Base-by-base conservation (phyloP, 2,113 vertebrate genomes). In the Oryzias melastigma region DNA sequence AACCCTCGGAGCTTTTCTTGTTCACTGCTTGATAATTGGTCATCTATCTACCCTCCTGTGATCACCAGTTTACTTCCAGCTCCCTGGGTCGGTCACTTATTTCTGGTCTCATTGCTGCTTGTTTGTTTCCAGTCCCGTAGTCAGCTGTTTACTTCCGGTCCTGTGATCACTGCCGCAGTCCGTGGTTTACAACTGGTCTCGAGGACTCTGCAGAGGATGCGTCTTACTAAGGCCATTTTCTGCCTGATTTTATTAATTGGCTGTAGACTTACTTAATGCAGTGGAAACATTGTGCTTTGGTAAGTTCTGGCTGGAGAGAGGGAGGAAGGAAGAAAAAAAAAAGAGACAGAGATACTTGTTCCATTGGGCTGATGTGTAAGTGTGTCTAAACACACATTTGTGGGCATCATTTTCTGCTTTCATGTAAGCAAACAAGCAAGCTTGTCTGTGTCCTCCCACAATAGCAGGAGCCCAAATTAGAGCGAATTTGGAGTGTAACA, bases 11-110 rank as follows among this genome's bases (percentile, higher is more conserved):
- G 83, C 74, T 74, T 73, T 73, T 78, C 81, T 65, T 73, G 65
- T 83, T 85, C 85, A 67, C 62, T 27, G 59, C 78, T 76, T 82
- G 78, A 85, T 90, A 74, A 85, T 86, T 87, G 83, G 76, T 87
- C 75, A 78, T 86, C 71, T 71, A 78, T 77, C 65, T 73, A 63
- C 79, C 73, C 84, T 83, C 73, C 74, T 81, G 77, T 86, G 86
- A 87, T 88, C 78, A 67, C 64, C 75, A 62, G 59, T 85, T 86
- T 83, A 86, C 73, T 86, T 87, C 68, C 71, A 68, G 75, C 68
- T 87, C 82, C 2, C 18, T 84, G 83, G 66, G 57, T 75, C 77
- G 49, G 68, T 62, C 75, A 54, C 82, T 82, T 83, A 75, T 78
- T 86, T 86, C 75, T 84, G 69, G 75, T 78, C 73, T 76, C 62